Percentiles rank a stretch among this genome's conserved stretches.
Evolutionary conservation across 1,140 invertebrate species (phyloP).

Genomic region (Heliconius congener): DNA sequence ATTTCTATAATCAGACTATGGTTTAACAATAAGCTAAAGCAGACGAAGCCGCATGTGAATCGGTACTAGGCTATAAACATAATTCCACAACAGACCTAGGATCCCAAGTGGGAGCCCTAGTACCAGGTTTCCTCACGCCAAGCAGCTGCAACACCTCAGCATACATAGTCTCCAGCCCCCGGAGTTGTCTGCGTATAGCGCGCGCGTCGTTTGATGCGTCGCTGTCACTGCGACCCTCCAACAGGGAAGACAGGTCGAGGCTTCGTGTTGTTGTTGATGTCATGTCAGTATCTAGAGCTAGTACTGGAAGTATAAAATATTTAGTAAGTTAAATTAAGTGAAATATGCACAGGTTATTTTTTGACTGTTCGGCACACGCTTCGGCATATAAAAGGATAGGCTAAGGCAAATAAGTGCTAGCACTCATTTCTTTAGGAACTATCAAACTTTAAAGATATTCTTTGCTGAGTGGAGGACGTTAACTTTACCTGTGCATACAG

Average conservation of each 20-base stretch:
- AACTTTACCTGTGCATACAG: no score
- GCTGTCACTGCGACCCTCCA: conserved; percentile 87
- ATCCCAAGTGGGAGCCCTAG: conserved; percentile 81
- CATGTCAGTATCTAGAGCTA: conserved; percentile 88
- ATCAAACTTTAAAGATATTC: no score
- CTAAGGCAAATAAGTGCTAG: no score
- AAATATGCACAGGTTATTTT: no score
- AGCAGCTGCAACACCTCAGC: conserved; percentile 91
- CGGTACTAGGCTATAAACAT: no score
- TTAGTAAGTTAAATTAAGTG: not conserved
- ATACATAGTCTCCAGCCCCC: conserved; percentile 95
- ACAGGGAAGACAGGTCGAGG: conserved; percentile 90
- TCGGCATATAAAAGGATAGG: no score
- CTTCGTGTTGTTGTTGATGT: conserved; percentile 89
- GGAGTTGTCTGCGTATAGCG: conserved; percentile 90
- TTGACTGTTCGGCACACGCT: no score
- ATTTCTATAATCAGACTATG: no score
- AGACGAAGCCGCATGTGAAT: no score
- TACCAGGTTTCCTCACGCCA: conserved; percentile 84
- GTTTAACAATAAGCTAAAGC: no score
- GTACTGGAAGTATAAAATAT: conserved; percentile 77
- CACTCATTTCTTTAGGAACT: no score
- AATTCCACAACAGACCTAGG: conserved; percentile 63
- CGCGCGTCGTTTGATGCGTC: conserved; percentile 89
- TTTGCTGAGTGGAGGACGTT: no score